Conservation (phyloP, 1,140 invertebrate species). For the Macrosteles quadrilineatus region DNA sequence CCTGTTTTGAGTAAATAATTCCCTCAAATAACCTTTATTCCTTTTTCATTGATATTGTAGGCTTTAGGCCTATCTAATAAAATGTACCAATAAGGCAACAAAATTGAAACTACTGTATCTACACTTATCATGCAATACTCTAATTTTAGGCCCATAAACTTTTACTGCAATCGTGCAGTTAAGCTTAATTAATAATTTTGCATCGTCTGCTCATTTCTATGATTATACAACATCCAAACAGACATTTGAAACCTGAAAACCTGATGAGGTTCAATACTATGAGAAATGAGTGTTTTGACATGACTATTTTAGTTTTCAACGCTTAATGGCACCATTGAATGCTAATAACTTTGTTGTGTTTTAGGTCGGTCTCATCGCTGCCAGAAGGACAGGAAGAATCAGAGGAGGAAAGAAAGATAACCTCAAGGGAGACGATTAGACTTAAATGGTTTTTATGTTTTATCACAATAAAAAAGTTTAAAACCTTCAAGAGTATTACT, state of each 20-base stretch:
- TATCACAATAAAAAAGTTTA: constrained; percentile 6
- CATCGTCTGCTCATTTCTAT: not conserved
- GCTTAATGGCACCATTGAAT: not conserved
- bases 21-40: too few relatives aligned
- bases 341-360: not conserved
- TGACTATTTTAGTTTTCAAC: not conserved
- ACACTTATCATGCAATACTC: too few relatives aligned
- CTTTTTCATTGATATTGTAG: too few relatives aligned
- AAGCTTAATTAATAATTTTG: too few relatives aligned
- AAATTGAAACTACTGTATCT: too few relatives aligned
- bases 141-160: too few relatives aligned
- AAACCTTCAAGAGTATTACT: too few relatives aligned
- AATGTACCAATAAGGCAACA: too few relatives aligned
- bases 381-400: constrained; percentile 98
- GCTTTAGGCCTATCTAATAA: too few relatives aligned
- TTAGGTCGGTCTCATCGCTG: constrained; percentile 98
- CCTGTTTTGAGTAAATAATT: too few relatives aligned
- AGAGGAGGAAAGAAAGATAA: constrained; percentile 91
- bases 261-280: not conserved
- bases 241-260: constrained; percentile 20
- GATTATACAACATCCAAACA: not conserved
- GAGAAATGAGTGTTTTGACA: not conserved
- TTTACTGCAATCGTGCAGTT: too few relatives aligned
- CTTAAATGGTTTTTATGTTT: not conserved
- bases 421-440: constrained; percentile 71